Base-by-base conservation (phyloP, 2,113 vertebrate species). In the Alexandromys fortis region DNA sequence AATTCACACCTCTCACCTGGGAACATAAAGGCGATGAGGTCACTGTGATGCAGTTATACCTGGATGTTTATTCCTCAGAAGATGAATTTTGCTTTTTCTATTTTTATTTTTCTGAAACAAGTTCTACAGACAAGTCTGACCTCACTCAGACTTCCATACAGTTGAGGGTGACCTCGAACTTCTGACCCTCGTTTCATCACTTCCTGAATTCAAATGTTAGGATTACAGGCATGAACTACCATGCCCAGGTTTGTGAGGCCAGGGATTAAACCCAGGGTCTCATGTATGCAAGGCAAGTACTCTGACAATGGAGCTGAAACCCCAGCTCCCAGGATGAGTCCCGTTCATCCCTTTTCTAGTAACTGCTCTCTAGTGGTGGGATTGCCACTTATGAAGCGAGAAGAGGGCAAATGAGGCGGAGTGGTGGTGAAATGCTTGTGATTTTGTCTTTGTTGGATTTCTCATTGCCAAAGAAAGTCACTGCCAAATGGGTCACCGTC, bases 1-100 rank as follows among this genome's bases (percentile, higher is more conserved):
- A 92, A 82, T 97, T 91, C 38, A 90, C n/a, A 91, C 0, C 5
- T 92, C 68, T 92, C 38, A 83, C 67, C 73, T 72, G 92, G 94
- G 90, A 79, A 91, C 89, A 86, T 68, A 82, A 38, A 49, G 49
- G 63, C 47, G 35, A 63, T 91, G 94, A 78, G 94, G 28, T 94
- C 26, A 83, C 42, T 38, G 5, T 1, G 63, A 89, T 9, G 33
- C 13, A 89, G 28, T 26, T 86, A 92, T 91, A 92, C 28, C 49
- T 91, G 9, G 45, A 21, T 22, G 45, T 75, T 90, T 58, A 91
- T 77, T 83, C 93, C 90, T 92, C 26, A 92, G 93, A 81, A 77
- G 83, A n/a, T 91, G 28, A 55, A 35, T 63, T 70, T 94, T 75
- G 73, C 33, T 85, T 91, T 73, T 21, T 19, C 6, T 33, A 3